Evolutionary conservation across 2,113 vertebrate species (phyloP).

Genomic region (Odontophorus gujanensis): DNA sequence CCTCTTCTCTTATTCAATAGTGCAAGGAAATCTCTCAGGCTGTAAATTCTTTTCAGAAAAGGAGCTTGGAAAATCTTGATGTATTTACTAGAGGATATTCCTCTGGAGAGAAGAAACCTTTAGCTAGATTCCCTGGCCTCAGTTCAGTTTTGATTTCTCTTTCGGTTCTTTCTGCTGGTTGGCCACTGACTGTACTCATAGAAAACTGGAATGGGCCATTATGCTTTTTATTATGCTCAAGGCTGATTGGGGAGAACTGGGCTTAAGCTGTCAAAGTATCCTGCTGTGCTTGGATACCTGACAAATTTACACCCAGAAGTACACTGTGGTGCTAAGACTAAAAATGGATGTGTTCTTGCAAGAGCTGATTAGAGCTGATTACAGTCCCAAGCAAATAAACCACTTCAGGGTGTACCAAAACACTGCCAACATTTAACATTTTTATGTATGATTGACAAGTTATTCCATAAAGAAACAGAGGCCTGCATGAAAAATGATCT

Average conservation of each 20-base stretch:
- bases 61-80: not conserved
- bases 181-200: not conserved
- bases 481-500: constrained; percentile 47
- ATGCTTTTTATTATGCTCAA: constrained; percentile 23
- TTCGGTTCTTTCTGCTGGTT: not conserved
- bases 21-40: not conserved
- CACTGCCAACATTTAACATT: not conserved
- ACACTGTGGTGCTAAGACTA: constrained; percentile 24
- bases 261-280: constrained; percentile 14
- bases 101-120: not conserved
- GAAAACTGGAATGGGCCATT: not conserved
- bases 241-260: not conserved
- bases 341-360: constrained; percentile 16
- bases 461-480: constrained; percentile 14
- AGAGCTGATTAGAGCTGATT: not conserved
- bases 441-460: not conserved
- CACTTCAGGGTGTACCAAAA: constrained; percentile 2
- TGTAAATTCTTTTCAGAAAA: not conserved
- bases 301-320: constrained; percentile 57
- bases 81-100: not conserved
- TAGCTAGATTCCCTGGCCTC: not conserved
- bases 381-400: constrained; percentile 32
- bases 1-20: not conserved
- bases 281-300: constrained; percentile 43
- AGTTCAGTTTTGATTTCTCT: not conserved